Percentiles rank a stretch among this genome's conserved stretches.
phyloP scores from a whole-genome alignment of 2,113 vertebrate species.

The Sus scrofa region DNA sequence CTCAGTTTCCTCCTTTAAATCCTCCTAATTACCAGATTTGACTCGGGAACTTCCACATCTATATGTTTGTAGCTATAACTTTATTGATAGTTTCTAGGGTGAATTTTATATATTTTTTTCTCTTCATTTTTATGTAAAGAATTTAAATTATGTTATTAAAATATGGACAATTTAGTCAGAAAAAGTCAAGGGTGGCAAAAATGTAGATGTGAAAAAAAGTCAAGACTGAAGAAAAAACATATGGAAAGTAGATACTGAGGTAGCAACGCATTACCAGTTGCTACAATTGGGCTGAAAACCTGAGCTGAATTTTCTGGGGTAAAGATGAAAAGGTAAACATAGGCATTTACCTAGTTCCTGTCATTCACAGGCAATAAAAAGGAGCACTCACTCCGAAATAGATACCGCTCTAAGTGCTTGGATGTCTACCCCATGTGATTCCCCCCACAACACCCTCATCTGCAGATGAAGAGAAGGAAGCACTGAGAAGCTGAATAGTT shows the following conservation, averaged over 20 bases:
- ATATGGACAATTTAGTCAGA: not conserved
- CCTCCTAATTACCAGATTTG: not conserved
- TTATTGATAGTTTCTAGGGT: not conserved
- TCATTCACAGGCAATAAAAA: not conserved
- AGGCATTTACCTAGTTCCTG: not conserved
- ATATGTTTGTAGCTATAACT: not conserved
- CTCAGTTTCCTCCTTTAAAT: conserved; percentile 18
- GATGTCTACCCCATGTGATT: not conserved
- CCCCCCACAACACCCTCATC: not conserved
- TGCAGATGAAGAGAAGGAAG: not conserved
- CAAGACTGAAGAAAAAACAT: conserved; percentile 13
- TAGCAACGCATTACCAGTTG: not conserved
- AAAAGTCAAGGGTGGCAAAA: not conserved
- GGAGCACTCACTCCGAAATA: not conserved
- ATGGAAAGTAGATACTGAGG: not conserved
- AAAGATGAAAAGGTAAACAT: not conserved
- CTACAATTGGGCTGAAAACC: not conserved
- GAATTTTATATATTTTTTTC: not conserved
- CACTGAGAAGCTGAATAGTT: not conserved
- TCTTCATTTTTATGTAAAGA: not conserved
- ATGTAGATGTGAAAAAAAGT: conserved; percentile 13
- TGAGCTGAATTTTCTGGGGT: not conserved
- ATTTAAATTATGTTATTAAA: not conserved
- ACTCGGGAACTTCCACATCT: not conserved
- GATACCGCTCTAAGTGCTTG: not conserved